phyloP scores from a whole-genome alignment of 64 coral and sea anemone species.

The Cladopsammia gracilis region DNA sequence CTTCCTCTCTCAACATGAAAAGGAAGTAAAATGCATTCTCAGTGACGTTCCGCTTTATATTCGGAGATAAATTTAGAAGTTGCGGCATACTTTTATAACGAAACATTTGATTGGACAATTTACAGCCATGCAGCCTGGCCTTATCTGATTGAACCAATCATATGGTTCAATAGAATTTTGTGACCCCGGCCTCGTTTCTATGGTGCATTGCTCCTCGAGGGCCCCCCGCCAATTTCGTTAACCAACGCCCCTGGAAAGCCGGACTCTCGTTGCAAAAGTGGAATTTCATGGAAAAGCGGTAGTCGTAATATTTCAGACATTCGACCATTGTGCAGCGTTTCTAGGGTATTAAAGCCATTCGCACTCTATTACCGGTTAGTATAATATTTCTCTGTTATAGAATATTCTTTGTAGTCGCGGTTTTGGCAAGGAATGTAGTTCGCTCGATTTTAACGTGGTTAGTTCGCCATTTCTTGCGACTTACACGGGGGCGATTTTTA shows the following conservation, averaged over 20 bases:
- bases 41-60: conserved; percentile 28
- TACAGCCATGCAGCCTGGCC: background rate
- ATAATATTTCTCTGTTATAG: background rate
- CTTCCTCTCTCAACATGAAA: too few relatives aligned
- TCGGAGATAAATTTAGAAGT: conserved; percentile 67
- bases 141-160: conserved; percentile 53
- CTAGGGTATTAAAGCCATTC: conserved; percentile 1
- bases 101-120: conserved; percentile 59
- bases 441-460: conserved; percentile 1
- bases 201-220: conserved; percentile 59
- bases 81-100: conserved; percentile 27
- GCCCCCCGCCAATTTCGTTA: conserved; percentile 82
- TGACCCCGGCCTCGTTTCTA: conserved; percentile 19
- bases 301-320: background rate
- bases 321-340: background rate
- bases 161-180: conserved; percentile 23
- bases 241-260: conserved; percentile 98
- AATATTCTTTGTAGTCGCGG: background rate
- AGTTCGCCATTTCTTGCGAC: background rate
- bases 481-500: background rate
- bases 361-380: conserved; percentile 30
- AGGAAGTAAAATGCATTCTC: background rate
- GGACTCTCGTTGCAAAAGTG: conserved; percentile 77
- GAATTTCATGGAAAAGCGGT: conserved; percentile 41
- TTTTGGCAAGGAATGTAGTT: background rate